Evolutionary conservation across 2,888 invertebrate genomes (phyloP).

Genomic region (Tyria jacobaeae): DNA sequence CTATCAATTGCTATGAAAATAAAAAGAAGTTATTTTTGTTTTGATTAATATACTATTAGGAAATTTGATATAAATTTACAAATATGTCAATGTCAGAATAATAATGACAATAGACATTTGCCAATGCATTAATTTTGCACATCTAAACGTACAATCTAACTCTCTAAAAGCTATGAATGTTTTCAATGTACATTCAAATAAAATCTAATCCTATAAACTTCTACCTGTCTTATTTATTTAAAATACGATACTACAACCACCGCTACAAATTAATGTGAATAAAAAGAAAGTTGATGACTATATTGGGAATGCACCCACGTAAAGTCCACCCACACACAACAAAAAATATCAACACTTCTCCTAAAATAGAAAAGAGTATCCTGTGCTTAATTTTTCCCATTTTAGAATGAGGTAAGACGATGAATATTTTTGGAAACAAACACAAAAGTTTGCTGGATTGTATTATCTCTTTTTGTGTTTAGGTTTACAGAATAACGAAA

Average conservation of each 20-base stretch:
- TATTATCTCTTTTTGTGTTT: not conserved
- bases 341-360: conserved; percentile 20
- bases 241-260: not conserved
- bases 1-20: conserved; percentile 30
- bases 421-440: conserved; percentile 1
- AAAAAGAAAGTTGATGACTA: conserved; percentile 27
- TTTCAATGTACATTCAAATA: not conserved
- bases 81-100: conserved; percentile 49
- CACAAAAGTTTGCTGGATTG: not conserved
- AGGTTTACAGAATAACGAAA: not conserved
- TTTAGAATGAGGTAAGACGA: not conserved
- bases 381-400: conserved; percentile 8
- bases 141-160: conserved; percentile 3
- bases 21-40: conserved; percentile 25
- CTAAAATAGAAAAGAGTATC: conserved; percentile 36
- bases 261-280: conserved; percentile 11
- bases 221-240: no score
- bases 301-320: conserved; percentile 38
- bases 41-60: conserved; percentile 31
- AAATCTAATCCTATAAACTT: not conserved
- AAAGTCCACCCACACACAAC: conserved; percentile 42
- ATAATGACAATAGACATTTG: conserved; percentile 25
- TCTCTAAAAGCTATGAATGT: not conserved
- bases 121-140: conserved; percentile 12
- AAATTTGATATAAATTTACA: conserved; percentile 28